Evolutionary conservation across 2,888 invertebrate genomes (phyloP).

Genomic region (Trissoscelio sp.): DNA sequence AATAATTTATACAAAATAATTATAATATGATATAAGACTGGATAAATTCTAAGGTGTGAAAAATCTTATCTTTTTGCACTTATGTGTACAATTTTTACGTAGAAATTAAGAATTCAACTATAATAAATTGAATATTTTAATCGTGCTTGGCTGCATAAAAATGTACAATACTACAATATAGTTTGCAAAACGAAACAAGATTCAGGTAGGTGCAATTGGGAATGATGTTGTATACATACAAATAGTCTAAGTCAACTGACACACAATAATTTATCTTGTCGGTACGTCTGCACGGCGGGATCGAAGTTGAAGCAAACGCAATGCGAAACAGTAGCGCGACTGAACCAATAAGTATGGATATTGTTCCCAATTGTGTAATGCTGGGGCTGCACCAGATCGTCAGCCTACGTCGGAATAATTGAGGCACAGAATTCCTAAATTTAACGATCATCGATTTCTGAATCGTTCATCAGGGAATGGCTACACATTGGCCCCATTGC

Average conservation of each 20-base stretch:
- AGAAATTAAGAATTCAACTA: too few species aligned
- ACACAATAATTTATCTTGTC: constrained; percentile 54
- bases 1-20: too few species aligned
- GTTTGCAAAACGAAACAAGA: background rate
- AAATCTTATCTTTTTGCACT: too few species aligned
- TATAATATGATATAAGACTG: too few species aligned
- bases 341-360: constrained; percentile 65
- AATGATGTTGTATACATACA: constrained; percentile 29
- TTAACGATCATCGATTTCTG: constrained; percentile 70
- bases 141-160: background rate
- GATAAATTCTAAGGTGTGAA: too few species aligned
- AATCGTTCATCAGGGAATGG: constrained; percentile 60
- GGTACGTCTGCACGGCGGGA: constrained; percentile 24
- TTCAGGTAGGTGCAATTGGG: constrained; percentile 6
- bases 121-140: too few species aligned
- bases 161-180: background rate
- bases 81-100: too few species aligned
- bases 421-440: constrained; percentile 61
- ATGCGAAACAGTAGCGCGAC: constrained; percentile 56
- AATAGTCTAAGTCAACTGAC: constrained; percentile 20
- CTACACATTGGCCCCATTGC: constrained; percentile 48
- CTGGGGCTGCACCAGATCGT: constrained; percentile 44
- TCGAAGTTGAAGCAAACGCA: constrained; percentile 50
- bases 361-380: constrained; percentile 62
- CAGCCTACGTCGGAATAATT: constrained; percentile 69